These are phyloP conservation scores for Tamandua tetradactyla DNA, from an alignment of 2,797 vertebrate genomes.

Conservation along the genomic window DNA sequence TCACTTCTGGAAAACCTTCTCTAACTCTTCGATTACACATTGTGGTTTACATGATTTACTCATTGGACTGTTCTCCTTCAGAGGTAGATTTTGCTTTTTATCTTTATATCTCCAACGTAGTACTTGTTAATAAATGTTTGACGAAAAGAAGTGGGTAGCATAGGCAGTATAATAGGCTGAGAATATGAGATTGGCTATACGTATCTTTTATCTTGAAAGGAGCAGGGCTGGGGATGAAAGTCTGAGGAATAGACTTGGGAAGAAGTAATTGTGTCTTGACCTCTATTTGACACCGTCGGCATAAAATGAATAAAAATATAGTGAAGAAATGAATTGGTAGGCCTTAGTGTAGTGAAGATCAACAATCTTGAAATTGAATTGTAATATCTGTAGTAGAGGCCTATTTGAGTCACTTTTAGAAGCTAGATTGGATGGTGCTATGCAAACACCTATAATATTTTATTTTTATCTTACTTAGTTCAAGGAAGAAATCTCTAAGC, in stretches of 20 bases:
- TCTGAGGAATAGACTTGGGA: background rate
- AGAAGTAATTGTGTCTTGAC: background rate
- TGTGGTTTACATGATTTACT: background rate
- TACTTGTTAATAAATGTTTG: slow-evolving; percentile 16
- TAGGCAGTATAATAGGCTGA: background rate
- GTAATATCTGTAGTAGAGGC: background rate
- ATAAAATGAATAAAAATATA: slow-evolving; percentile 24
- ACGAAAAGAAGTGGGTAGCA: background rate
- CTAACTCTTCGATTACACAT: background rate
- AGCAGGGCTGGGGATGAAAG: background rate
- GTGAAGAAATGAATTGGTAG: background rate
- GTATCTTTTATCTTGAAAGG: background rate
- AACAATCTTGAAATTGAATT: slow-evolving; percentile 6
- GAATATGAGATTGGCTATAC: background rate
- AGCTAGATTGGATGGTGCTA: background rate
- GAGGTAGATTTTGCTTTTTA: background rate
- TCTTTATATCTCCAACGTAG: background rate
- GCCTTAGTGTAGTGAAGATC: background rate
- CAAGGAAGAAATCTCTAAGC: slow-evolving; percentile 91
- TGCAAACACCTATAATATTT: slow-evolving; percentile 37
- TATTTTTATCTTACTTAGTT: slow-evolving; percentile 83
- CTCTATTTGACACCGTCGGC: background rate
- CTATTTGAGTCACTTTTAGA: background rate
- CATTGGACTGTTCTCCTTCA: background rate
- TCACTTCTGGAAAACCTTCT: background rate